These are phyloP conservation scores for Sardina pilchardus DNA, from an alignment of 2,113 vertebrate species.

Conservation along the genomic window DNA sequence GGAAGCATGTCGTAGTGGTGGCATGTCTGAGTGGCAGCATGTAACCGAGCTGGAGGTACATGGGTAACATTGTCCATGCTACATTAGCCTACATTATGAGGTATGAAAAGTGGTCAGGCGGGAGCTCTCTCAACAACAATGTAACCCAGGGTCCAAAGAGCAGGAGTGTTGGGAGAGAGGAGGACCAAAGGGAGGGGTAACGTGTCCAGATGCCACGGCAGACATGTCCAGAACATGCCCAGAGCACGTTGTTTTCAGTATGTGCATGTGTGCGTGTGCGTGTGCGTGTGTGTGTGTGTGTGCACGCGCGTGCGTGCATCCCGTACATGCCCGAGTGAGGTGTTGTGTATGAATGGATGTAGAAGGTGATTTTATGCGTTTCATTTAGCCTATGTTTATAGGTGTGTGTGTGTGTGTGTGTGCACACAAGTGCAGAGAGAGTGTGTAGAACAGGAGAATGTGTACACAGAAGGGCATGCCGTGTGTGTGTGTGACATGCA, in stretches of 20 bases:
- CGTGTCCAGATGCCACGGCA: no score
- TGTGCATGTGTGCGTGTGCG: background rate
- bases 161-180: background rate
- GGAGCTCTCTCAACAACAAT: background rate
- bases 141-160: background rate
- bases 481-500: background rate
- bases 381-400: background rate
- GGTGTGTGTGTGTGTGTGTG: slow-evolving; percentile 9
- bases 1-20: no score
- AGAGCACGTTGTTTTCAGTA: background rate
- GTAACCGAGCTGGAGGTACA: background rate
- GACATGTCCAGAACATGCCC: no score
- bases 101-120: background rate
- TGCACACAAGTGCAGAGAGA: background rate
- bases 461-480: background rate
- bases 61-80: background rate
- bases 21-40: no score
- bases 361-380: background rate
- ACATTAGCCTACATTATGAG: background rate
- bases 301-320: background rate
- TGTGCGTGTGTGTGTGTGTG: background rate
- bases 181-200: no score
- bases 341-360: background rate
- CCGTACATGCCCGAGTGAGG: background rate
- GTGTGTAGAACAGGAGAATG: background rate